These are phyloP conservation scores for Isotomurus palustris DNA, from an alignment of 2,888 invertebrate species.

Conservation along the genomic window DNA sequence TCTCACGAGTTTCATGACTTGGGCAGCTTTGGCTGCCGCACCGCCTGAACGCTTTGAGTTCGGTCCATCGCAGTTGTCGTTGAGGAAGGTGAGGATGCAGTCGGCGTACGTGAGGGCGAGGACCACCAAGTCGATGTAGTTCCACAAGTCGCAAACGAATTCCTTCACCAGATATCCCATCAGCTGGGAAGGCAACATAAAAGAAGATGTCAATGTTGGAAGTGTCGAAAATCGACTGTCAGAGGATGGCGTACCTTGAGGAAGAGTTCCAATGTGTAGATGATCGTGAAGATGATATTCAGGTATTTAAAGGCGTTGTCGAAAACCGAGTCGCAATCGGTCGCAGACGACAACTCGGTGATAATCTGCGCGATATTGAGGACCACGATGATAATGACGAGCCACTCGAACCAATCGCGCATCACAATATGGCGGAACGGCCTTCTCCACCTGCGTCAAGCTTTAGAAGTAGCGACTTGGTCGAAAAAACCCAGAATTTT, in stretches of 20 bases:
- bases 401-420: slow-evolving; percentile 52
- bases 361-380: slow-evolving; percentile 42
- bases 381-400: slow-evolving; percentile 34
- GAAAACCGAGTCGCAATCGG: background rate
- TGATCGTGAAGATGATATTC: slow-evolving; percentile 12
- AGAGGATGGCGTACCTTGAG: slow-evolving; percentile 18
- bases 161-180: slow-evolving; percentile 17
- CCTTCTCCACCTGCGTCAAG: slow-evolving; percentile 10
- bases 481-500: background rate
- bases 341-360: slow-evolving; percentile 50
- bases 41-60: background rate
- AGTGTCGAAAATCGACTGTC: too few species aligned
- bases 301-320: background rate
- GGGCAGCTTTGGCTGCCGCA: slow-evolving; percentile 2
- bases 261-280: slow-evolving; percentile 32
- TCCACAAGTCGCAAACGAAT: slow-evolving; percentile 34
- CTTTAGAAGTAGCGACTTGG: too few species aligned
- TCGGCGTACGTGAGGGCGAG: slow-evolving; percentile 24
- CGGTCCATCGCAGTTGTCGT: background rate
- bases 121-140: slow-evolving; percentile 32
- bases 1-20: slow-evolving; percentile 13
- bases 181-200: too few species aligned
- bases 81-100: slow-evolving; percentile 48
- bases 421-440: slow-evolving; percentile 35
- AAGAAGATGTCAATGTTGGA: too few species aligned